These are phyloP conservation scores for Aviceda subcristata DNA, from an alignment of 2,113 vertebrate species.

Conservation along the genomic window DNA sequence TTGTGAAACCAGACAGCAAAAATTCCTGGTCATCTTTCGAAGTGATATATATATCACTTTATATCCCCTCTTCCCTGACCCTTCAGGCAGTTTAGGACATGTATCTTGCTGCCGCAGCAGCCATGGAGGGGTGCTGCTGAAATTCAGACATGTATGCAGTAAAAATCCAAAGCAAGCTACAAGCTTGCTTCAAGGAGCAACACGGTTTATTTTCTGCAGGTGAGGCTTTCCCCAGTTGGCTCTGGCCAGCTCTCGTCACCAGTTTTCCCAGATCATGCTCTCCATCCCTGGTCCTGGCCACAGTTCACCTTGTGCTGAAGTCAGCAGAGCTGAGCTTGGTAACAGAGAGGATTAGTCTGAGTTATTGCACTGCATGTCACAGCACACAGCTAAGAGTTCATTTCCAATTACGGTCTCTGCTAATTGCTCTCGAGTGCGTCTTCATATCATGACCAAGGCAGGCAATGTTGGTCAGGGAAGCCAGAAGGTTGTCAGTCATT, in stretches of 20 bases:
- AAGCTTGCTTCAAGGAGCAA: neutral
- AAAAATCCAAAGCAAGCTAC: neutral
- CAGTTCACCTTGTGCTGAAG: neutral
- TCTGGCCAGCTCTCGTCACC: neutral
- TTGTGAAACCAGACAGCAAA: neutral
- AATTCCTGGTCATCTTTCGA: neutral
- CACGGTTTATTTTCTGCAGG: neutral
- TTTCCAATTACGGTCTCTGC: neutral
- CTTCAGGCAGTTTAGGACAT: neutral
- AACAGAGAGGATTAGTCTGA: neutral
- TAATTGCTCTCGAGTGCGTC: neutral
- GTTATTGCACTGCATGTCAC: neutral
- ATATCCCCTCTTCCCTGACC: neutral
- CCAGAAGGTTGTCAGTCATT: neutral
- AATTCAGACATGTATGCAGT: neutral
- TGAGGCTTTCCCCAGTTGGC: neutral
- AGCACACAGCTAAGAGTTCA: neutral
- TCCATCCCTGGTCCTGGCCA: neutral
- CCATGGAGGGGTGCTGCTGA: neutral
- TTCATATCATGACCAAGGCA: neutral
- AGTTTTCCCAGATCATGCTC: neutral
- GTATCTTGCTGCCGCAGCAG: neutral
- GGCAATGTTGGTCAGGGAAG: neutral
- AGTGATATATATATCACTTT: neutral
- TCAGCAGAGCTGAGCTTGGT: neutral